phyloP scores from a whole-genome alignment of 2,888 invertebrate genomes.

The Melanostoma mellinum region DNA sequence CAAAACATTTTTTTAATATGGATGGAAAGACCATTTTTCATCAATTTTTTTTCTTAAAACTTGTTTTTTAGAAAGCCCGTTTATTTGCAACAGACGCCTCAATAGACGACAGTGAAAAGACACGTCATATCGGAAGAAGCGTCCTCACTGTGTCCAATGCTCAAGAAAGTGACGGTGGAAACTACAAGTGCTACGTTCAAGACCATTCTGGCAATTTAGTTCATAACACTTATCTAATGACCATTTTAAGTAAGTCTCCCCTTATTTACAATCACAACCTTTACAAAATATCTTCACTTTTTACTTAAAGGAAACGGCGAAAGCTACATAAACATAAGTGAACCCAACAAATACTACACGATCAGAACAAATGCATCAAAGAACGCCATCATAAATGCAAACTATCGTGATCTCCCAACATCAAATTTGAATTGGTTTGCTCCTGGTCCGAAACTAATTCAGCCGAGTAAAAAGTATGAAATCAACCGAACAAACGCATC shows the following conservation, averaged over 20 bases:
- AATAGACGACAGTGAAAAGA: slow-evolving; percentile 5
- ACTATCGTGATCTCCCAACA: slow-evolving; percentile 84
- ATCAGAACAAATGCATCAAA: slow-evolving; percentile 78
- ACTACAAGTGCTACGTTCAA: slow-evolving; percentile 77
- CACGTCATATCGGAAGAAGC: slow-evolving; percentile 75
- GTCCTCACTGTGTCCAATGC: slow-evolving; percentile 76
- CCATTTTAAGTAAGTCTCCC: slow-evolving; percentile 75
- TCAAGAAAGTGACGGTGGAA: slow-evolving; percentile 76
- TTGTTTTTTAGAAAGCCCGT: slow-evolving; percentile 33
- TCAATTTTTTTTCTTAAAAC: neutral
- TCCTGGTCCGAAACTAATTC: slow-evolving; percentile 77
- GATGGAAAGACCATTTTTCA: no score
- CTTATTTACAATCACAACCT: no score
- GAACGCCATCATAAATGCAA: slow-evolving; percentile 83
- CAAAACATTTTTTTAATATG: no score
- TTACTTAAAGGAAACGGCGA: slow-evolving; percentile 75
- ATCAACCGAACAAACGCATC: slow-evolving; percentile 75
- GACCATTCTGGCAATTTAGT: slow-evolving; percentile 73
- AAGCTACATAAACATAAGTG: slow-evolving; percentile 78
- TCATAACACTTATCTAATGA: slow-evolving; percentile 75
- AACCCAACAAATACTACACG: slow-evolving; percentile 77
- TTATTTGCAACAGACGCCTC: slow-evolving; percentile 1
- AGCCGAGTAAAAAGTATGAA: slow-evolving; percentile 77
- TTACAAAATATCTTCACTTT: neutral
- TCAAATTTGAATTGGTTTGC: slow-evolving; percentile 83